Percentiles rank a stretch among this genome's conserved stretches.
Evolutionary conservation across 2,888 invertebrate genomes (phyloP).

Genomic region (Eilema sororculum): DNA sequence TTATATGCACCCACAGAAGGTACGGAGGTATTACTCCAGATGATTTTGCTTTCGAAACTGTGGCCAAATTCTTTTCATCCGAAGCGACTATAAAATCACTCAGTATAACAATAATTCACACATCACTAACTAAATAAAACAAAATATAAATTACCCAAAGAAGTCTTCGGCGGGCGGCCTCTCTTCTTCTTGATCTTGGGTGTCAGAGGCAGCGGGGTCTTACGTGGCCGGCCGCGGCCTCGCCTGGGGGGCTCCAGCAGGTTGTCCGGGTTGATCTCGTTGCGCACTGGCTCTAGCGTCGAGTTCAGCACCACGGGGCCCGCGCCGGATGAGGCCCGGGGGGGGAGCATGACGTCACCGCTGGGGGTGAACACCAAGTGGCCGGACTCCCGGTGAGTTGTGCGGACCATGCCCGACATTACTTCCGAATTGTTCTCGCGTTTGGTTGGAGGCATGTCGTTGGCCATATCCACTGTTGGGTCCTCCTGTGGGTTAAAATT

Average conservation of each 20-base stretch:
- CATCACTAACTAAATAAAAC: neutral
- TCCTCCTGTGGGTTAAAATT: slow-evolving; percentile 75
- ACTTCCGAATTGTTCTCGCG: slow-evolving; percentile 79
- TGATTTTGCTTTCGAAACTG: no score
- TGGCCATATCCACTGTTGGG: slow-evolving; percentile 81
- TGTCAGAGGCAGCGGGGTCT: slow-evolving; percentile 82
- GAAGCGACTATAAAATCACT: no score
- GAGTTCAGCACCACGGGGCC: slow-evolving; percentile 63
- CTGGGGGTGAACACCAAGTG: slow-evolving; percentile 81
- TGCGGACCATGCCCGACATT: slow-evolving; percentile 84
- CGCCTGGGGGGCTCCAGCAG: slow-evolving; percentile 76
- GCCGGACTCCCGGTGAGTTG: slow-evolving; percentile 82
- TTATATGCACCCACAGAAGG: no score
- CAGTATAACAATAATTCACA: no score
- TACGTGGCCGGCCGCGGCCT: slow-evolving; percentile 83
- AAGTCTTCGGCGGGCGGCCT: slow-evolving; percentile 83
- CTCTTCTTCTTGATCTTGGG: slow-evolving; percentile 82
- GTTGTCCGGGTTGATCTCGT: slow-evolving; percentile 59
- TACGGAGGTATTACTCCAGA: no score
- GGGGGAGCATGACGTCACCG: slow-evolving; percentile 84
- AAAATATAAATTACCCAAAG: slow-evolving; percentile 68
- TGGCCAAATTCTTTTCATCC: no score
- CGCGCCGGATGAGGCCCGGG: slow-evolving; percentile 50
- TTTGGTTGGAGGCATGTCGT: slow-evolving; percentile 62
- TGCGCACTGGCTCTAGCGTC: slow-evolving; percentile 60